Conservation (phyloP, 2,113 vertebrate genomes). For the Cairina moschata region DNA sequence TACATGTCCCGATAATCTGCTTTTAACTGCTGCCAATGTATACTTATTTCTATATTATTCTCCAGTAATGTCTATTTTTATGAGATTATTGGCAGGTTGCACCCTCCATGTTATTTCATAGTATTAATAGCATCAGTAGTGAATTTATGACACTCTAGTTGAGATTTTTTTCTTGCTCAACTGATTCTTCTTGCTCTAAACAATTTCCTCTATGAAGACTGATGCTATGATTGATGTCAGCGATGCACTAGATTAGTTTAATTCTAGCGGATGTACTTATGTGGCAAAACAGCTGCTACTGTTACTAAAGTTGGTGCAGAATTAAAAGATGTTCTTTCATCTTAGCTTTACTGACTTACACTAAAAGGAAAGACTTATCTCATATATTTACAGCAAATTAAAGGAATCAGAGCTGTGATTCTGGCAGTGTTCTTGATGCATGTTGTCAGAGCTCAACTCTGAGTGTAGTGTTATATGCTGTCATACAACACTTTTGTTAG, state of each 20-base stretch:
- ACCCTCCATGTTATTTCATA: neutral
- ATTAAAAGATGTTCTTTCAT: neutral
- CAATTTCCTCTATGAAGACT: neutral
- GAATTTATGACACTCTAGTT: neutral
- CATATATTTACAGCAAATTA: neutral
- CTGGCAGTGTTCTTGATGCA: neutral
- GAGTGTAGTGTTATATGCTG: neutral
- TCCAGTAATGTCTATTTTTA: neutral
- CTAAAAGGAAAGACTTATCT: neutral
- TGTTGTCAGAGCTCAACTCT: neutral
- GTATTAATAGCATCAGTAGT: neutral
- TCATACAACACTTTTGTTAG: neutral
- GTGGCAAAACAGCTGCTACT: constrained; percentile 33
- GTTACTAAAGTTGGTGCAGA: neutral
- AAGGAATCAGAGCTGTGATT: fast-evolving
- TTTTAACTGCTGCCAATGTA: neutral
- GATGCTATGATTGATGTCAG: constrained; percentile 12
- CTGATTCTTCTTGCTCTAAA: neutral
- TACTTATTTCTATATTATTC: neutral
- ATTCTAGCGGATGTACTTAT: neutral
- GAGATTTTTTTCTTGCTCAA: neutral
- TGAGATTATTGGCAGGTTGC: neutral
- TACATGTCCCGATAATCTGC: neutral
- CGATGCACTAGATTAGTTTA: constrained; percentile 15
- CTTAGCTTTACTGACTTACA: neutral